Conservation (phyloP, 2,797 vertebrate species). For the Melanotaenia boesemani region DNA sequence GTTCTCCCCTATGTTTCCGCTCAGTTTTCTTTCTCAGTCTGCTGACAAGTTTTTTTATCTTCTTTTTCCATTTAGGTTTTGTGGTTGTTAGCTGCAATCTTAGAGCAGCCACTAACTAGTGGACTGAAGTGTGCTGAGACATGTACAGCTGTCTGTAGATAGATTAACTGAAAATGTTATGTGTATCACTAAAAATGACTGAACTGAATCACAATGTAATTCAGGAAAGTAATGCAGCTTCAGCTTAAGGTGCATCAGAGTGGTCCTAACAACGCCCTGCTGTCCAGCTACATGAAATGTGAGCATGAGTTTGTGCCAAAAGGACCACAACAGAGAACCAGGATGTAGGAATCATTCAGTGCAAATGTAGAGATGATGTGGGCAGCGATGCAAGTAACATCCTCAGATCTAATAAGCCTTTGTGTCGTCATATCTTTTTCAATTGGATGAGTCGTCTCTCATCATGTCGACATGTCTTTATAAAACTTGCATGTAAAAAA, state of each 20-base stretch:
- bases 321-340: conserved; percentile 21
- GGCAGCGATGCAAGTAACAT: conserved; percentile 28
- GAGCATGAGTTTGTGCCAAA: neutral
- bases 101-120: too few relatives aligned
- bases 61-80: too few relatives aligned
- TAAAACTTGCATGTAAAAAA: too few relatives aligned
- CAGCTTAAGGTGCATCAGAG: neutral
- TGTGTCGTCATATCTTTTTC: conserved; percentile 38
- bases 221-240: neutral
- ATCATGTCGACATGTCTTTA: conserved; percentile 15
- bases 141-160: too few relatives aligned
- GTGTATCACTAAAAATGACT: too few relatives aligned
- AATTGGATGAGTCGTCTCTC: conserved; percentile 28
- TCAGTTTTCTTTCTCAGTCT: too few relatives aligned
- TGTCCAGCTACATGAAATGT: neutral
- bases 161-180: too few relatives aligned
- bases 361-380: conserved; percentile 26
- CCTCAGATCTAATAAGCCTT: conserved; percentile 24
- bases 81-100: too few relatives aligned
- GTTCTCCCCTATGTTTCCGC: too few relatives aligned
- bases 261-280: neutral
- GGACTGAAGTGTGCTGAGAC: too few relatives aligned
- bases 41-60: too few relatives aligned
- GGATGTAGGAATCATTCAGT: conserved; percentile 35
- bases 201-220: too few relatives aligned